A percentile compares a stretch with the other conserved stretches of the same genome.
Evolutionary conservation across 2,888 invertebrate species (phyloP).

Genomic region (Anorthoa munda): DNA sequence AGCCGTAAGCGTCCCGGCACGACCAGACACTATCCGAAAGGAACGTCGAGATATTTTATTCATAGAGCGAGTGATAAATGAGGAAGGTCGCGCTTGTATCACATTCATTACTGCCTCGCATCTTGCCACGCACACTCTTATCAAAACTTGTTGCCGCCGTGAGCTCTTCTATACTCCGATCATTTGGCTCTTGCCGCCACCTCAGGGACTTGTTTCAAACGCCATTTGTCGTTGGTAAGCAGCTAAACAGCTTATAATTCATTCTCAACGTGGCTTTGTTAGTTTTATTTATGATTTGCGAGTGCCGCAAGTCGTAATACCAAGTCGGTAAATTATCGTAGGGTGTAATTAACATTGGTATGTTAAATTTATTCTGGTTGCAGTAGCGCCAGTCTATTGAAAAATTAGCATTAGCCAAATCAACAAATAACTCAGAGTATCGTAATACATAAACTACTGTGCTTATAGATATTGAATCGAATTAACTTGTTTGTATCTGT

Average conservation of each 20-base stretch:
- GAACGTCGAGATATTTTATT: constrained; percentile 88
- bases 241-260: constrained; percentile 84
- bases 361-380: constrained; percentile 51
- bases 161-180: constrained; percentile 79
- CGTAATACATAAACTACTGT: neutral
- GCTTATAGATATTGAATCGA: constrained; percentile 2
- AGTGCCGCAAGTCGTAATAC: constrained; percentile 66
- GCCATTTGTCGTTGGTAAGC: constrained; percentile 84
- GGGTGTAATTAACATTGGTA: constrained; percentile 73
- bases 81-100: constrained; percentile 84
- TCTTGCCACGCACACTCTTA: constrained; percentile 86
- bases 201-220: constrained; percentile 82
- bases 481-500: neutral
- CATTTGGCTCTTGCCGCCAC: constrained; percentile 79
- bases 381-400: constrained; percentile 36
- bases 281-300: constrained; percentile 79
- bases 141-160: constrained; percentile 88
- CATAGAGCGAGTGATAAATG: constrained; percentile 89
- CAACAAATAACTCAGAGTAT: constrained; percentile 39
- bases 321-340: constrained; percentile 74
- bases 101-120: constrained; percentile 89
- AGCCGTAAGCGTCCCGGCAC: constrained; percentile 84
- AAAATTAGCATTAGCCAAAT: constrained; percentile 44
- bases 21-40: constrained; percentile 85
- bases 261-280: constrained; percentile 81